Evolutionary conservation across 2,113 vertebrate species (phyloP), one percentile per base, ranked within the genome.

Genomic region (Cebus imitator): DNA sequence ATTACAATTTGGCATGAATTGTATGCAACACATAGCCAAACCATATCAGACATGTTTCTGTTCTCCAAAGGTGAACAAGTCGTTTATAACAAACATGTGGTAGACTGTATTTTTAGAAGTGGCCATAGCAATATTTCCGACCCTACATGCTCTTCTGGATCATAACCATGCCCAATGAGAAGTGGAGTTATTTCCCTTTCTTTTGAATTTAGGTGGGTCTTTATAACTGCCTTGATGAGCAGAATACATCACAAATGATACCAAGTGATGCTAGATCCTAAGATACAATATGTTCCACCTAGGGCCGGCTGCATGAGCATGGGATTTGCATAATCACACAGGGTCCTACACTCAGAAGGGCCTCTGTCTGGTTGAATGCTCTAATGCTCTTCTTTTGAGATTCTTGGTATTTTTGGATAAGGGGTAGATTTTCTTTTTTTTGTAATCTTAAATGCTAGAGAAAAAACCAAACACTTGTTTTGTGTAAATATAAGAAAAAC

Each of bases 61-160:
- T 79, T 86, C 43, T 86, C 30, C 12, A 52, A 27, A 48, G 70
- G 1, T 21, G 25, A 90, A 40, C 48, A n/a, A 83, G 25, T 70
- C 14, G 45, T 73, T 96, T 92, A 78, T 37, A 87, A 12, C 21
- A 90, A 86, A 86, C 21, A 11, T 32, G 3, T 76, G 55, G 3
- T 64, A 87, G 58, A 78, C 17, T 92, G 7, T 66, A 90, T 87
- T 94, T 96, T 83, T 11, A 35, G 75, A 92, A 95, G 30, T 58
- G 70, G 14, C 73, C 11, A 0, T 16, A 43, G 17, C 40, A 32
- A 9, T 40, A 37, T 52, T 94, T 94, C 55, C 25, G 52, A 17
- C 25, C 13, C 21, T 73, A 21, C 3, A 13, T 25, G 7, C 35
- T 94, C 16, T 76, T 82, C 20, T 16, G 68, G 45, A 68, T 43